Percentiles rank a stretch among this genome's conserved stretches.
phyloP scores from a whole-genome alignment of 2,888 invertebrate species.

The Lissonota sp. region DNA sequence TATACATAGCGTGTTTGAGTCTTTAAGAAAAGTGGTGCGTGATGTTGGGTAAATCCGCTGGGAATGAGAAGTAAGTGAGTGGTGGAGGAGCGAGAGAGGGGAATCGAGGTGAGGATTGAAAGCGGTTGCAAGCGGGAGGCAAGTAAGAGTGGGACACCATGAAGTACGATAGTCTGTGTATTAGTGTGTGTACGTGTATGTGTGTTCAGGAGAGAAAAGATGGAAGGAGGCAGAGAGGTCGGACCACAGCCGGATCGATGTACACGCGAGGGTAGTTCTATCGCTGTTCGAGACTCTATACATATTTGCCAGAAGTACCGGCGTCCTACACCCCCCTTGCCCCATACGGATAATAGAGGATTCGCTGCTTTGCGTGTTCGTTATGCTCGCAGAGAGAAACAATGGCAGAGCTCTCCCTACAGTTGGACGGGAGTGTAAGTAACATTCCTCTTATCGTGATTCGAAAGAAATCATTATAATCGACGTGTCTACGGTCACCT shows the following conservation, averaged over 20 bases:
- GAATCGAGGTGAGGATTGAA: constrained; percentile 66
- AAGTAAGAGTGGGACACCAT: constrained; percentile 38
- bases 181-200: too few relatives aligned
- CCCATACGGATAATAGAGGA: constrained; percentile 49
- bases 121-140: constrained; percentile 53
- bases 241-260: constrained; percentile 72
- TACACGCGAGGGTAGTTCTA: constrained; percentile 71
- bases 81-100: constrained; percentile 40
- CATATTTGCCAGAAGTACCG: constrained; percentile 60
- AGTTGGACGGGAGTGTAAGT: constrained; percentile 37
- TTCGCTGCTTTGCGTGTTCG: constrained; percentile 58
- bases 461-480: constrained; percentile 65
- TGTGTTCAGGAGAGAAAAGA: constrained; percentile 55
- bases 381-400: constrained; percentile 36
- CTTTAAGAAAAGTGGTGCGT: constrained; percentile 74
- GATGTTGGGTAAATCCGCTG: constrained; percentile 67
- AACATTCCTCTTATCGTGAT: constrained; percentile 52
- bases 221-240: constrained; percentile 63
- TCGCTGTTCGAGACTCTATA: constrained; percentile 56
- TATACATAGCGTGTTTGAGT: constrained; percentile 71
- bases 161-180: neutral
- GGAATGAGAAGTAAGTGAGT: constrained; percentile 59
- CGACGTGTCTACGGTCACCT: constrained; percentile 62
- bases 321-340: constrained; percentile 31
- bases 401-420: constrained; percentile 45